Base-by-base conservation (phyloP, 1,140 invertebrate species). In the Telenomus remus region DNA sequence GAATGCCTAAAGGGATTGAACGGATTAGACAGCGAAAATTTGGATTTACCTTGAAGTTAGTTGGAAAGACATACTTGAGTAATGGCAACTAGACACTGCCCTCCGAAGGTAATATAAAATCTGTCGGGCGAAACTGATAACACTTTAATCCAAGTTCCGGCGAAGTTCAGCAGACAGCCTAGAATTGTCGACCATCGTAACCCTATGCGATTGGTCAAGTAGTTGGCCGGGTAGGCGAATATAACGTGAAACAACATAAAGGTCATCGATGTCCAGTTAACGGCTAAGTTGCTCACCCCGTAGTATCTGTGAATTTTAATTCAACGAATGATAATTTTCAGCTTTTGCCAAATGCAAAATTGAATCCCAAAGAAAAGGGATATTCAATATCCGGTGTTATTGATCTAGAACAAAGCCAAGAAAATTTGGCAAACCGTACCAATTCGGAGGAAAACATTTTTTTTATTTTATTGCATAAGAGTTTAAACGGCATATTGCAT, bases 111-210 rank as follows among this genome's bases (percentile, higher is more conserved):
- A 1, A 94, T 79, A 63, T 86, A 89, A 85, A 94, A 95, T 11
- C 88, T 83, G 66, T 91, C 87, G 13, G 89, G 90, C 4, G 83
- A 60, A 1, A 91, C 86, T 19, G 91, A 91, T 34, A 90, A 85
- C 78, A 92, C 86, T 88, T 96, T 96, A 42, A 96, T 87, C 90
- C 93, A 94, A 0, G 94, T 90, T 8, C 93, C 94, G 0, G 92
- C 54, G 27, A 90, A 90, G 15, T 81, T 81, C 5, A 89, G 27
- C 13, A 78, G 72, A 6, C 81, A 83, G n/a, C 85, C 80, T 9
- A 88, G 10, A n/a, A 89, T 83, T 8, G 83, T 82, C 0, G 79
- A 76, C 80, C 86, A 84, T 82, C 87, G 86, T 53, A 85, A 80
- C 34, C 81, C 84, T 44, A 81, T 79, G 0, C 69, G 79, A 72